Evolutionary conservation across 2,888 invertebrate species (phyloP), one percentile per base, ranked within the genome.

Genomic region (Caenorhabditis sp.): DNA sequence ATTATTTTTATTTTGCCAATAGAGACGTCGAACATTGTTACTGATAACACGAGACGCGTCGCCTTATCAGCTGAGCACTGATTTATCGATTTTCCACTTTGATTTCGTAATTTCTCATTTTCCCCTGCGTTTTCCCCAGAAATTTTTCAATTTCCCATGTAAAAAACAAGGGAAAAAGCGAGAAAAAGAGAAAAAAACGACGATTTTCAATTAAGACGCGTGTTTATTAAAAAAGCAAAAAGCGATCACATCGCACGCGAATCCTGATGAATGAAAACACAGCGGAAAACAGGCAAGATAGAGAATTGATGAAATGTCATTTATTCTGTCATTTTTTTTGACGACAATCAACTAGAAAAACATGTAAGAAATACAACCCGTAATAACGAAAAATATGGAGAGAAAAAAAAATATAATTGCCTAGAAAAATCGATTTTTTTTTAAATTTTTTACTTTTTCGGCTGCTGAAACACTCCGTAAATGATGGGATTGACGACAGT

Each of bases 401-500:
- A 13, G 40, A 40, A 40, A 15, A 13, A 9, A 18, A 47, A 47
- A 47, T 47, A 40, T 40, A 9, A 40, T 40, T 40, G 40, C 51
- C 24, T 4, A n/a, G n/a, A n/a, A n/a, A n/a, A n/a, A n/a, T n/a
- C n/a, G n/a, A n/a, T n/a, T n/a, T n/a, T n/a, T n/a, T n/a, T n/a
- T n/a, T n/a, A n/a, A n/a, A 32, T 6, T 6, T 32, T 32, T 53
- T 26, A 40, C 13, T 67, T 50, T 8, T 32, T 60, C 22, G 60
- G 53, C 32, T 40, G 13, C 32, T 56, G 32, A 47, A 83, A 76
- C 4, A 85, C 82, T 13, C 86, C 90, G 78, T 90, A 90, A 72
- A 90, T 90, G 20, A 90, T 79, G 1, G 90, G 90, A 61, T 90
- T 90, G 8, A 86, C 87, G 15, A 89, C 84, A 5, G 90, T 84